Evolutionary conservation across 2,113 vertebrate species (phyloP).

Genomic region (Cacatua alba): DNA sequence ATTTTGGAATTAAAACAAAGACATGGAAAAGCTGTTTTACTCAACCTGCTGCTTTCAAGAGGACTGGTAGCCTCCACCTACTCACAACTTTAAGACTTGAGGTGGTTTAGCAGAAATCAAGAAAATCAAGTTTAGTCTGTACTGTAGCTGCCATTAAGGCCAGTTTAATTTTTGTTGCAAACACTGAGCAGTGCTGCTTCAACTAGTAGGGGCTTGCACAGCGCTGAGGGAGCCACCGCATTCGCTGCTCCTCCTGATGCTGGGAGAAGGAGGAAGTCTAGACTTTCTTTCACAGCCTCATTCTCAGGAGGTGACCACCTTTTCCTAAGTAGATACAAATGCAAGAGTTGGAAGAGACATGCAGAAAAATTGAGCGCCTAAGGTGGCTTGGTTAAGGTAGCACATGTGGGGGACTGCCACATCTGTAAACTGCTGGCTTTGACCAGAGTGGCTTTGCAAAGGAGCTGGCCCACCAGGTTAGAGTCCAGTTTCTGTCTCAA

Average conservation of each 20-base stretch:
- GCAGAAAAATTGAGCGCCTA: neutral
- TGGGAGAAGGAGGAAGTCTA: neutral
- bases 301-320: neutral
- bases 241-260: neutral
- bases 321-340: neutral
- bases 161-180: neutral
- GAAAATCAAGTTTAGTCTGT: neutral
- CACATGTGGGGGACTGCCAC: rapidly evolving
- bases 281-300: neutral
- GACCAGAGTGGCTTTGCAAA: neutral
- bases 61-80: neutral
- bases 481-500: rapidly evolving
- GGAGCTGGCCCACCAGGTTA: neutral
- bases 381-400: neutral
- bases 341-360: neutral
- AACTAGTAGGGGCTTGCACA: neutral
- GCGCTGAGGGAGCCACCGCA: rapidly evolving
- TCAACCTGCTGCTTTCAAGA: neutral
- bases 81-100: neutral
- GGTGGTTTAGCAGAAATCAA: neutral
- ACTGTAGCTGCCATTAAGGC: neutral
- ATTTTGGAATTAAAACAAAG: neutral
- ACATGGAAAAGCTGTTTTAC: rapidly evolving
- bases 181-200: neutral
- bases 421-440: neutral